phyloP scores from a whole-genome alignment of 2,113 vertebrate genomes.

The Toxotes chatareus region DNA sequence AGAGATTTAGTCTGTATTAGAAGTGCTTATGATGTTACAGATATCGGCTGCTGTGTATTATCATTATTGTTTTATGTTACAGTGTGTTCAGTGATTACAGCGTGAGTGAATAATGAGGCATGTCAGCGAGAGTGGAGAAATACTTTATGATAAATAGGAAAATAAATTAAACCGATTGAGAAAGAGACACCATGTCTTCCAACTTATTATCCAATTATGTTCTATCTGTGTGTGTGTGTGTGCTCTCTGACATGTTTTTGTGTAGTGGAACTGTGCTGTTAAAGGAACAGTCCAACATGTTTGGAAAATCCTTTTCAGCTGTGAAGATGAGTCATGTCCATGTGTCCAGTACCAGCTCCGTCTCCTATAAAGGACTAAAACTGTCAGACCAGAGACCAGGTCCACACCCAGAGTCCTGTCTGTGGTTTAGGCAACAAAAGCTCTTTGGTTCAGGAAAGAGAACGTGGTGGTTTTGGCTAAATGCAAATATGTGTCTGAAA shows the following conservation, averaged over 20 bases:
- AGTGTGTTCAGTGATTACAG: constrained; percentile 48
- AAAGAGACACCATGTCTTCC: constrained; percentile 47
- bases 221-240: constrained; percentile 15
- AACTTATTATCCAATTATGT: constrained; percentile 73
- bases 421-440: too few relatives aligned
- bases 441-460: too few relatives aligned
- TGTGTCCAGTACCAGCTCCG: too few relatives aligned
- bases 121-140: constrained; percentile 27
- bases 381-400: too few relatives aligned
- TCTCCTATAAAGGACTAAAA: too few relatives aligned
- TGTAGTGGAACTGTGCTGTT: neutral
- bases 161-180: constrained; percentile 67
- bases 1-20: neutral
- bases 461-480: too few relatives aligned
- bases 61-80: constrained; percentile 24
- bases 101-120: constrained; percentile 63
- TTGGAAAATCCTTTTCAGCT: neutral
- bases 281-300: constrained; percentile 17
- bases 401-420: too few relatives aligned
- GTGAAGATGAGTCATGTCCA: too few relatives aligned
- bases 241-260: neutral
- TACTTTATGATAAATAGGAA: constrained; percentile 55
- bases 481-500: too few relatives aligned
- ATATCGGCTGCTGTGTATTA: constrained; percentile 44
- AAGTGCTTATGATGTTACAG: constrained; percentile 28